A percentile compares a stretch with the other conserved stretches of the same genome.
These are phyloP conservation scores for Ctenoplectra terminalis DNA, from an alignment of 1,140 invertebrate genomes.

Conservation along the genomic window DNA sequence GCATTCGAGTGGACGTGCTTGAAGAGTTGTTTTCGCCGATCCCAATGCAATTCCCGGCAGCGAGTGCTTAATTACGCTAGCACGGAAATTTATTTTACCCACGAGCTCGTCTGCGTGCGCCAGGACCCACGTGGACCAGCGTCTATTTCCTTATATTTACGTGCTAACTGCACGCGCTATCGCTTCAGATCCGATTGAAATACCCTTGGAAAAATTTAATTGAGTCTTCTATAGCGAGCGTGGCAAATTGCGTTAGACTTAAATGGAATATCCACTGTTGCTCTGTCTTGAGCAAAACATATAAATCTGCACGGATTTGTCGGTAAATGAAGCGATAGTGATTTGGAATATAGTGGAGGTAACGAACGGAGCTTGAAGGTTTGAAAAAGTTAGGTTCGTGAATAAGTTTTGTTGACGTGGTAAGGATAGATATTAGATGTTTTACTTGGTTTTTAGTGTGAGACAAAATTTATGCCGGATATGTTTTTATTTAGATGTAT, in stretches of 20 bases:
- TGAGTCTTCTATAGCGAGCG: too few relatives aligned
- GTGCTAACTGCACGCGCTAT: background rate
- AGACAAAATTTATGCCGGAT: too few relatives aligned
- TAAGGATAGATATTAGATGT: too few relatives aligned
- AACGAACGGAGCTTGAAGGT: too few relatives aligned
- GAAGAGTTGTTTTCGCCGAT: constrained; percentile 61
- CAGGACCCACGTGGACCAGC: background rate
- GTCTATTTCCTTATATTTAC: background rate
- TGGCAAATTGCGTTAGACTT: too few relatives aligned
- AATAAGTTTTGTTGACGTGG: background rate
- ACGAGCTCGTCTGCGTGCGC: background rate
- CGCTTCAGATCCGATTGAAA: background rate
- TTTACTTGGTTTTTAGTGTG: too few relatives aligned
- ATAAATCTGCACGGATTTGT: background rate
- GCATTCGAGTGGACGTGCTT: constrained; percentile 50
- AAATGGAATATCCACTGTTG: too few relatives aligned
- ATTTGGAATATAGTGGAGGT: background rate
- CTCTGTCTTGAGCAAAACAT: too few relatives aligned
- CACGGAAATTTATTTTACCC: constrained; percentile 35
- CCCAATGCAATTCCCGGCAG: constrained; percentile 43
- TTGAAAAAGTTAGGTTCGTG: background rate
- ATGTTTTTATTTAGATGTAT: too few relatives aligned
- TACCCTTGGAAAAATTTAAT: background rate
- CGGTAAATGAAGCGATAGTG: background rate
- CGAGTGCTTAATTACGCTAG: constrained; percentile 56